Evolutionary conservation across 2,888 invertebrate genomes (phyloP), one percentile per base, ranked within the genome.

Genomic region (Globia sparganii): DNA sequence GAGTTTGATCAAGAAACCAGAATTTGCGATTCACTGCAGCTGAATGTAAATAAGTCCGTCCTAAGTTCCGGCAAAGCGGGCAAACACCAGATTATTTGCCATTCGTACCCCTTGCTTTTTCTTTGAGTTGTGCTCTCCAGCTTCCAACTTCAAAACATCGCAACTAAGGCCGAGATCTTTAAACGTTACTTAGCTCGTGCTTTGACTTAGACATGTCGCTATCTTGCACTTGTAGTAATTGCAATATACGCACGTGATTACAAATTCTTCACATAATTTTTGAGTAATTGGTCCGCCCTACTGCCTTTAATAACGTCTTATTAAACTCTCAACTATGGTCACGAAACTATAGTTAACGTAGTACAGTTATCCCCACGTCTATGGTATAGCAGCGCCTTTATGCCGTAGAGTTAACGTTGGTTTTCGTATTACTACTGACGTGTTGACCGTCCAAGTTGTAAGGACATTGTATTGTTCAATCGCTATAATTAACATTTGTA

Each of bases 251-350:
- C 85, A 79, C 49, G 74, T 64, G 68, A 86, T 74, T 49, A 70
- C 15, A 59, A 84, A 84, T 84, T 87, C 85, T 70, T 77, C 64
- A 25, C 43, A 75, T 74, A 66, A 66, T 78, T 74, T 75, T 69
- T 9, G 18, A 67, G 62, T 87, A 87, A 87, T 85, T 88, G 80
- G 75, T 56, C 74, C 75, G 86, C 78, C 81, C 73, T 85, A 87
- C 87, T 75, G 79, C 56, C 70, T 72, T 72, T 71, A 87, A 87
- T 85, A 77, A 83, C 66, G 46, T 75, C 80, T 85, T 78, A 85
- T 80, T 82, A 80, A 75, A 77, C 43, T 46, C 73, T 40, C 31
- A 64, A 67, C 84, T 65, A 37, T 75, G 76, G 49, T 13, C 75
- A 74, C 74, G 78, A 81, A 77, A 82, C 76, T 53, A 73, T 58